phyloP scores from a whole-genome alignment of 2,113 vertebrate genomes.

The Shinisaurus crocodilurus region DNA sequence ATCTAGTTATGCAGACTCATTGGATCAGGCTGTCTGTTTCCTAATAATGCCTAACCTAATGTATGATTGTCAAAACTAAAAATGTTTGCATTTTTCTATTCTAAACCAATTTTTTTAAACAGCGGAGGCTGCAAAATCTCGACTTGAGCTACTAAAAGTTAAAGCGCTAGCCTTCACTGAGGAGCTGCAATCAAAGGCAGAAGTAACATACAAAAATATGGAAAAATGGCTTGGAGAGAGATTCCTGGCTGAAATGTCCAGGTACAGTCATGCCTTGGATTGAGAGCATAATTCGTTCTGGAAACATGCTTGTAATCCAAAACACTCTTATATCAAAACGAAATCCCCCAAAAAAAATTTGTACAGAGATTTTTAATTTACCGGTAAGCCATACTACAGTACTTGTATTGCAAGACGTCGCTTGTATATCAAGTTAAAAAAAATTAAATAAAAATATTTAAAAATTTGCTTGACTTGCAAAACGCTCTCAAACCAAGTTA shows the following conservation, averaged over 20 bases:
- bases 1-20: not conserved
- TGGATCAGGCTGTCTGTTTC: not conserved
- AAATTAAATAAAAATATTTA: no score
- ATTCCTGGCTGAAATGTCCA: constrained; percentile 85
- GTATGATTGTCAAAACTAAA: not conserved
- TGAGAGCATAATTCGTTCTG: no score
- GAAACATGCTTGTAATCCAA: no score
- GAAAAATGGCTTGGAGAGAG: constrained; percentile 81
- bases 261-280: no score
- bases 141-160: constrained; percentile 82
- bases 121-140: constrained; percentile 79
- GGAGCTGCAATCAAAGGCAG: constrained; percentile 76
- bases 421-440: no score
- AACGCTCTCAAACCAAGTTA: no score
- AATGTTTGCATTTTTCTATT: constrained; percentile 22
- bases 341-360: no score
- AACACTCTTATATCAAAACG: no score
- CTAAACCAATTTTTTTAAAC: constrained; percentile 54
- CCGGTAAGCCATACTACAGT: no score
- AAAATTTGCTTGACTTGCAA: no score
- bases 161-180: constrained; percentile 79
- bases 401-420: no score
- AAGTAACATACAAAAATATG: constrained; percentile 80
- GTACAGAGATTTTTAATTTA: no score
- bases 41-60: not conserved